Percentiles rank a stretch among this genome's conserved stretches.
Conservation (phyloP, 92 coral and sea anemone species). For the Zoanthus solanderi region DNA sequence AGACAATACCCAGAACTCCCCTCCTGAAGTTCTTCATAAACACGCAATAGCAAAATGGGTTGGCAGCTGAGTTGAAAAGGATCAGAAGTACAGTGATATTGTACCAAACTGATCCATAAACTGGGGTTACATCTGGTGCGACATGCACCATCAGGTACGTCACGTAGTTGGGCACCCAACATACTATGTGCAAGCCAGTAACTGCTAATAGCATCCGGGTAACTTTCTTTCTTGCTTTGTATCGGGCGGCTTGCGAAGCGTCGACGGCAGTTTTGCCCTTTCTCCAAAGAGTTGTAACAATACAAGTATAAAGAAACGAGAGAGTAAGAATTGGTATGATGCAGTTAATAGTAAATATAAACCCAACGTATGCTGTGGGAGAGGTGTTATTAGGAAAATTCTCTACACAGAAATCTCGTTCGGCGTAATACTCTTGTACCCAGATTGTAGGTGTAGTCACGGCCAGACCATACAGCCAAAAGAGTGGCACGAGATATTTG, state of each 20-base stretch:
- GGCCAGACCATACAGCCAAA: neutral
- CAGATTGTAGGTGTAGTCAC: neutral
- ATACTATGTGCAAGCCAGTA: constrained; percentile 68
- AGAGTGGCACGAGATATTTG: constrained; percentile 49
- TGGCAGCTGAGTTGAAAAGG: constrained; percentile 78
- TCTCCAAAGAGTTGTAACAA: constrained; percentile 72
- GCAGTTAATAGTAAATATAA: constrained; percentile 52
- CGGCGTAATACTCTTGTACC: neutral
- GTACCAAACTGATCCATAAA: constrained; percentile 79
- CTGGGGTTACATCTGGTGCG: constrained; percentile 59
- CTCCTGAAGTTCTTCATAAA: constrained; percentile 75
- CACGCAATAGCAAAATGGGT: constrained; percentile 80
- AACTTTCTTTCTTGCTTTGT: constrained; percentile 76
- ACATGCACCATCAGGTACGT: constrained; percentile 71
- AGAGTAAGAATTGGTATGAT: constrained; percentile 65
- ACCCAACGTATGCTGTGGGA: neutral
- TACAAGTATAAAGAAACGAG: constrained; percentile 64
- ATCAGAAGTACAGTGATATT: constrained; percentile 80
- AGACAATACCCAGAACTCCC: constrained; percentile 33
- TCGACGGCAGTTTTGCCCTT: constrained; percentile 58
- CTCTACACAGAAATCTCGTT: neutral
- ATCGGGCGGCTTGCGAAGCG: constrained; percentile 71
- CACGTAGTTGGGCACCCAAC: constrained; percentile 85
- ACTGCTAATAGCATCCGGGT: constrained; percentile 74
- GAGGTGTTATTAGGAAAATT: neutral